A percentile compares a stretch with the other conserved stretches of the same genome.
Conservation (phyloP, 2,113 vertebrate genomes). For the Malurus cyaneus region DNA sequence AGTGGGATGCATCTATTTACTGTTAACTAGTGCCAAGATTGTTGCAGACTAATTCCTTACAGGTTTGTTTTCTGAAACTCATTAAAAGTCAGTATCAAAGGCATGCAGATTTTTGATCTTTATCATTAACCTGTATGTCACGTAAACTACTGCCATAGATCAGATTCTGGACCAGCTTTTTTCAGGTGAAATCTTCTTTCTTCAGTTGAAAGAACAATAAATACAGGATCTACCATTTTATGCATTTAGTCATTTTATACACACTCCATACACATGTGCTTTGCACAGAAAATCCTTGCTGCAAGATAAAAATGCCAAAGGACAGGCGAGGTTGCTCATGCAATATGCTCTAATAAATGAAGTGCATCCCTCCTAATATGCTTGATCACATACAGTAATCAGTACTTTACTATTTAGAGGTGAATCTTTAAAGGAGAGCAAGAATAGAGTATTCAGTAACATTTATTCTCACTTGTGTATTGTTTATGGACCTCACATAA, state of each 20-base stretch:
- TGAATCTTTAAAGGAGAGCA: neutral
- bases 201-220: neutral
- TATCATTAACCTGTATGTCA: neutral
- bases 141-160: neutral
- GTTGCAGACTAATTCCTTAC: neutral
- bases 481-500: slow-evolving; percentile 10
- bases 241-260: neutral
- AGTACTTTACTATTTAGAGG: neutral
- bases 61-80: neutral
- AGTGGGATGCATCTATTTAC: neutral
- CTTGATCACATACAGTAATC: neutral
- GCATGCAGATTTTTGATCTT: neutral
- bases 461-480: neutral
- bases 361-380: neutral
- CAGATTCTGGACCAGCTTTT: neutral
- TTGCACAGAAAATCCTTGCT: neutral
- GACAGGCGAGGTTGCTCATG: neutral
- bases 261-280: neutral
- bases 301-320: neutral
- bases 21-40: neutral
- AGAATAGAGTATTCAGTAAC: neutral
- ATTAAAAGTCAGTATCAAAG: neutral
- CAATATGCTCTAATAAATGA: neutral
- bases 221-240: neutral
- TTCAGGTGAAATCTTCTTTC: neutral